A percentile compares a stretch with the other conserved stretches of the same genome.
These are phyloP conservation scores for Rhea americana DNA, from an alignment of 2,113 vertebrate species.

Conservation along the genomic window DNA sequence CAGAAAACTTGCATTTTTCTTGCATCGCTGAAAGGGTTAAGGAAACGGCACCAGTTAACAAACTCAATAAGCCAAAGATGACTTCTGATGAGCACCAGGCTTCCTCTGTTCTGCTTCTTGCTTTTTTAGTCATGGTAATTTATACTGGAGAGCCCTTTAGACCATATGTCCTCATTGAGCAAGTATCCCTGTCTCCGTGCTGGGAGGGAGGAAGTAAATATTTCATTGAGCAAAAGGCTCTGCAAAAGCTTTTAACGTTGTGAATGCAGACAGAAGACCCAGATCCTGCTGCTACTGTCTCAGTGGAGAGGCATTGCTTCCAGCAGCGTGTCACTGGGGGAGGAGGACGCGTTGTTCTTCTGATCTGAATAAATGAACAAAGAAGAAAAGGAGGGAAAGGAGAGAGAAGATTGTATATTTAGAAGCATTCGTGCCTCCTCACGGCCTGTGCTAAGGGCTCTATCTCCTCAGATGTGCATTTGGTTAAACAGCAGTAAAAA, in stretches of 20 bases:
- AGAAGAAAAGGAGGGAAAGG: constrained; percentile 7
- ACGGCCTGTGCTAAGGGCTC: not conserved
- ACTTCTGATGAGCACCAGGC: not conserved
- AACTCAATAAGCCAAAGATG: not conserved
- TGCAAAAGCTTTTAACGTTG: constrained; percentile 23
- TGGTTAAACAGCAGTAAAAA: not conserved
- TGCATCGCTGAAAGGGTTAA: not conserved
- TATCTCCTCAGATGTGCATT: not conserved
- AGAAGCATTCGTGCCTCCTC: constrained; percentile 40
- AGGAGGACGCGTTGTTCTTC: constrained; percentile 33
- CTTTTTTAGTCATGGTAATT: not conserved
- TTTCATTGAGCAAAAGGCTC: constrained; percentile 34
- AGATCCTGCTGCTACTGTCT: not conserved
- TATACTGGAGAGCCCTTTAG: not conserved
- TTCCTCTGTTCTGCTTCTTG: not conserved
- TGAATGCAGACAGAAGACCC: not conserved
- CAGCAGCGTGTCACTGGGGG: not conserved
- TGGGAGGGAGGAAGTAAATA: constrained; percentile 35
- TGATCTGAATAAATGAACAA: constrained; percentile 32
- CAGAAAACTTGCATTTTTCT: not conserved
- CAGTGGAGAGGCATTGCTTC: constrained; percentile 1
- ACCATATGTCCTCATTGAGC: not conserved
- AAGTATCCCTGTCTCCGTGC: not conserved
- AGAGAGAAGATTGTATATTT: constrained; percentile 43
- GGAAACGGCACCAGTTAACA: not conserved